Evolutionary conservation across 1,140 invertebrate genomes (phyloP), one percentile per base, ranked within the genome.

Genomic region (Papilio polytes): DNA sequence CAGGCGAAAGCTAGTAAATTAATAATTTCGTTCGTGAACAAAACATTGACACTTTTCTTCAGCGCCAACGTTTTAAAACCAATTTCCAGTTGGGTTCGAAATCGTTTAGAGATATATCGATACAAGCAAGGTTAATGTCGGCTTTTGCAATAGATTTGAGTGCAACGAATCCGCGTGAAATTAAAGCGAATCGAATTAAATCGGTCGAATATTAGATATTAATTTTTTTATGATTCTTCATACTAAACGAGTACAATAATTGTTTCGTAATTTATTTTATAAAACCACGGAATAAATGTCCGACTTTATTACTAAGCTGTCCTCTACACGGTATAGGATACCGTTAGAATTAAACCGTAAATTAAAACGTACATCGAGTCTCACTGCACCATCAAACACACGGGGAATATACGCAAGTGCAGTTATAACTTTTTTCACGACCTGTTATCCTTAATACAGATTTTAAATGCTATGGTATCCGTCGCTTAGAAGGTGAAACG

Each of bases 311-410:
- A 63, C 26, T 9, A 63, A 3, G 59, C 10, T 26, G 59, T 63
- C 59, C 22, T 26, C 22, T 26, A 13, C 59, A 63, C 59, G 46
- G 12, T 26, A 26, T 63, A 63, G 4, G 31, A 63, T 63, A 63
- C 59, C 59, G 59, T 63, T 63, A 63, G 59, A 13, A 63, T 63
- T 63, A 63, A 63, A 63, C 22, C 9, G 20, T 63, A 63, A 63
- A 63, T 63, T 63, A 63, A 63, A 63, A 63, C 20, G 59, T 26
- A 63, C 59, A 63, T 63, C 9, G 59, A 63, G 22, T 13, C 59
- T 63, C 59, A 63, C 20, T 63, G 59, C 59, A 22, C 59, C 59
- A 63, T 56, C 53, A 56, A 56, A 56, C 53, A 56, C n/a, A 20
- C 53, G 18, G n/a, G 20, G 10, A 63, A 26, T 63, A 63, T 63